Percentiles rank a stretch among this genome's conserved stretches.
phyloP scores from a whole-genome alignment of 2,113 vertebrate species.

The Sitta europaea region DNA sequence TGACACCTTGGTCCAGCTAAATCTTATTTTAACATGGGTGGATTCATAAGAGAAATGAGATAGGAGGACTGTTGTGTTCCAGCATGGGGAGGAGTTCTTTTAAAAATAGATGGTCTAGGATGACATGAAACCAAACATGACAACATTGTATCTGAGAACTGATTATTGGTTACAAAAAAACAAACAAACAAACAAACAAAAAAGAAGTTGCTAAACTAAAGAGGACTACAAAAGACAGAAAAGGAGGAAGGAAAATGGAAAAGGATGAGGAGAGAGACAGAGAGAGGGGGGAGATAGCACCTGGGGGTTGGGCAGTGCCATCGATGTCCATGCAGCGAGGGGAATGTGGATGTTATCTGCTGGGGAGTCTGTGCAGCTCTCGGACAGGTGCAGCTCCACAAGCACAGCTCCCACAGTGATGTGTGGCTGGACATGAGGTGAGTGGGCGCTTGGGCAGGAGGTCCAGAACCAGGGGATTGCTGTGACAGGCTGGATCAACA shows the following conservation, averaged over 20 bases:
- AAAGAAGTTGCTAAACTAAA: not conserved
- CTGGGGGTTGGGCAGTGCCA: rapidly evolving
- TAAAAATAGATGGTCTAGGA: not conserved
- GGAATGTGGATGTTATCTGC: not conserved
- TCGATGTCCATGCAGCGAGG: rapidly evolving
- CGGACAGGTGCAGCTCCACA: not conserved
- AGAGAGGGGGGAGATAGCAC: no score
- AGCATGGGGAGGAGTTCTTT: not conserved
- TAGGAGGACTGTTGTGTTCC: not conserved
- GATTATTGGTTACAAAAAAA: not conserved
- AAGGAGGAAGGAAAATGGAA: not conserved
- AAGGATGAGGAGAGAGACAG: no score
- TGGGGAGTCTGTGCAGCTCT: not conserved
- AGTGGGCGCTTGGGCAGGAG: rapidly evolving
- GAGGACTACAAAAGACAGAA: not conserved
- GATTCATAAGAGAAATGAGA: not conserved
- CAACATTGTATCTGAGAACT: not conserved
- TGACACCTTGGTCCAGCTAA: not conserved
- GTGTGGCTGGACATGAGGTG: rapidly evolving
- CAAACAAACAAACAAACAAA: not conserved
- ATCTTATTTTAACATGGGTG: not conserved
- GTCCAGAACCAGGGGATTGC: rapidly evolving
- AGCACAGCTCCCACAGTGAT: rapidly evolving
- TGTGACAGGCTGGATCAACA: rapidly evolving
- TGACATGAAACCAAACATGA: rapidly evolving